phyloP scores from a whole-genome alignment of 1,140 invertebrate genomes.

The Notospermus geniculatus region DNA sequence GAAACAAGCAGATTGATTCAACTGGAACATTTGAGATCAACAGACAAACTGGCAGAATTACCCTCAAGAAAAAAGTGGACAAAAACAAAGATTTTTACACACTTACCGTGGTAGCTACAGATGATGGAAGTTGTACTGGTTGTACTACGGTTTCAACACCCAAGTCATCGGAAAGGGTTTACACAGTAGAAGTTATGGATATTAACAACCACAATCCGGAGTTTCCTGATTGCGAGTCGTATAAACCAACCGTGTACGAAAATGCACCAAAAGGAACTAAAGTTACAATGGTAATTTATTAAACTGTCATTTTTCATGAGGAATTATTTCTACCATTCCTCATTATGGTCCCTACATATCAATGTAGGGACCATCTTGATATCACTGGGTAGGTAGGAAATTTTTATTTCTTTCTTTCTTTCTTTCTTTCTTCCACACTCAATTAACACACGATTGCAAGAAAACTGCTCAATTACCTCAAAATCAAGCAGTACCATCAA shows the following conservation, averaged over 20 bases:
- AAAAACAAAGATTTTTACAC: not conserved
- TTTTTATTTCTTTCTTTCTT: too few species aligned
- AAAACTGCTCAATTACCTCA: too few species aligned
- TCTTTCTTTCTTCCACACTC: too few species aligned
- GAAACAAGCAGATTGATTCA: too few species aligned
- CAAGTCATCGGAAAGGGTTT: too few species aligned
- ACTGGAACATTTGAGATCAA: not conserved
- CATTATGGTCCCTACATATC: too few species aligned
- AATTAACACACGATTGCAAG: too few species aligned
- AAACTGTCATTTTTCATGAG: too few species aligned
- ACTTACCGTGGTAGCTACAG: not conserved
- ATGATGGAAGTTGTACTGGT: slow-evolving; percentile 1
- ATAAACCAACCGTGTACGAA: slow-evolving; percentile 1
- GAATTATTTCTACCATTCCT: too few species aligned
- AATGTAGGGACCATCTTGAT: too few species aligned
- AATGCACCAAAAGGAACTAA: not conserved
- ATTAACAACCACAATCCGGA: not conserved
- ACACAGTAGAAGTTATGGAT: not conserved
- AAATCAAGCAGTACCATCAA: too few species aligned
- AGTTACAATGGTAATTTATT: slow-evolving; percentile 1
- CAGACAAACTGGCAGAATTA: not conserved
- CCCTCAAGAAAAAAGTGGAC: not conserved
- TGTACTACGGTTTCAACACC: not conserved
- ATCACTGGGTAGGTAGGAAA: too few species aligned
- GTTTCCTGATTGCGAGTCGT: not conserved